Conservation (phyloP, 2,797 vertebrate species). For the Sarcoramphus papa region DNA sequence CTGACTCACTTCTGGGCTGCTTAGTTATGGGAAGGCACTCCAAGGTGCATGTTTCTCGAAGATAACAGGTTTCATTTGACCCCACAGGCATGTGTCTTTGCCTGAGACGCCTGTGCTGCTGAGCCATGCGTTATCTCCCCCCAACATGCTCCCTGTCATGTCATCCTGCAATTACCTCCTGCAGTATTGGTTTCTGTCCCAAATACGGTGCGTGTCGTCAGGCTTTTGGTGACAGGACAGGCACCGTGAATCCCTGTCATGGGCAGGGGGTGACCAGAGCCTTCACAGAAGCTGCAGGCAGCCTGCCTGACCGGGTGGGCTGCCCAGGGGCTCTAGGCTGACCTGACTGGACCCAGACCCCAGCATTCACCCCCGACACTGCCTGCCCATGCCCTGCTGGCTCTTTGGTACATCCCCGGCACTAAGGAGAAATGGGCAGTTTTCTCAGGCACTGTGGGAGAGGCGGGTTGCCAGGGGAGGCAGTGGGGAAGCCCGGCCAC, state of each 20-base stretch:
- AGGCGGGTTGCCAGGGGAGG: neutral
- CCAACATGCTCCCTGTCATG: neutral
- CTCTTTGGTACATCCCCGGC: neutral
- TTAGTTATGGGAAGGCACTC: constrained; percentile 4
- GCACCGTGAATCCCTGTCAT: neutral
- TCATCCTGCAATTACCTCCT: neutral
- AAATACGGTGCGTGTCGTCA: accelerated
- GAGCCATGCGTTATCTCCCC: neutral
- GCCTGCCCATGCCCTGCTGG: neutral
- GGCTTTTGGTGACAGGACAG: neutral
- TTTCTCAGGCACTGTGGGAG: neutral
- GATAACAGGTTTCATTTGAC: constrained; percentile 29
- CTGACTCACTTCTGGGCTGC: constrained; percentile 1
- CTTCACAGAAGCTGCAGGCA: neutral
- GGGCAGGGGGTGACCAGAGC: neutral
- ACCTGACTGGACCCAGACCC: neutral
- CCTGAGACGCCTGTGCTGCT: neutral
- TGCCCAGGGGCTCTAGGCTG: neutral
- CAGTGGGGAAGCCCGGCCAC: neutral
- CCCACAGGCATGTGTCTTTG: constrained; percentile 11
- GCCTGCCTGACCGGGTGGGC: neutral
- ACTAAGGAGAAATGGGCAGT: neutral
- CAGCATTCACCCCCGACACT: accelerated
- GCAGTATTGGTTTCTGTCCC: neutral
- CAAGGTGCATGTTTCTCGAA: neutral